Conservation (phyloP, 1,140 invertebrate species). For the Belonocnema kinseyi region DNA sequence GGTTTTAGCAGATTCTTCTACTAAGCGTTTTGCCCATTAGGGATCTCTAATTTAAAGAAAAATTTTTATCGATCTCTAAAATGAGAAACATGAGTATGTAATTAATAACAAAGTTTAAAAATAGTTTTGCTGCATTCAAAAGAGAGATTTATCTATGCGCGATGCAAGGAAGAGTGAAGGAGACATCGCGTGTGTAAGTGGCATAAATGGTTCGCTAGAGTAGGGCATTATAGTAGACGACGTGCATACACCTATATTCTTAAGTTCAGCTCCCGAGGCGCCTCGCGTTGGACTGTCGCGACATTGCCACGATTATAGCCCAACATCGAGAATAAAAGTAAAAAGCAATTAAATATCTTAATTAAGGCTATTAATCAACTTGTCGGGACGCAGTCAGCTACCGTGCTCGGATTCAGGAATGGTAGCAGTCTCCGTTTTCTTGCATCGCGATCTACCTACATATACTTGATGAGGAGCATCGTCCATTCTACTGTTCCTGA, state of each 20-base stretch:
- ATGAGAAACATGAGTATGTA: neutral
- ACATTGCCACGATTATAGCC: conserved; percentile 56
- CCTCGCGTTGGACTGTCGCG: conserved; percentile 50
- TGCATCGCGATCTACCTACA: conserved; percentile 45
- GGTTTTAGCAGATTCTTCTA: too few relatives aligned
- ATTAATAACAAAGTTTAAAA: neutral
- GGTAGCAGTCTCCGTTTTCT: conserved; percentile 67
- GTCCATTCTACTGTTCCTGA: conserved; percentile 33
- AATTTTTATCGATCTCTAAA: neutral
- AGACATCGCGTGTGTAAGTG: conserved; percentile 21
- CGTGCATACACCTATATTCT: conserved; percentile 33
- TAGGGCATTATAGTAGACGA: conserved; percentile 42
- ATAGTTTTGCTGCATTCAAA: neutral
- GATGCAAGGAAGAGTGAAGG: neutral
- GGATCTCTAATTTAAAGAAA: too few relatives aligned
- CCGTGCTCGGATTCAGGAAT: conserved; percentile 67
- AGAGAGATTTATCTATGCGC: neutral
- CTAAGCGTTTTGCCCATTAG: too few relatives aligned
- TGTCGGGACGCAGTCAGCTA: conserved; percentile 63
- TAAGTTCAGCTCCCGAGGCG: conserved; percentile 40
- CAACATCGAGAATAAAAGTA: conserved; percentile 68
- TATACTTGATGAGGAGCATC: conserved; percentile 34
- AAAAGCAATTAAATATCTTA: conserved; percentile 75
- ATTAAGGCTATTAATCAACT: conserved; percentile 75
- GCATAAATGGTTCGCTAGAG: conserved; percentile 25